Conservation (phyloP, 2,113 vertebrate genomes). For the Pachyramphus minor region DNA sequence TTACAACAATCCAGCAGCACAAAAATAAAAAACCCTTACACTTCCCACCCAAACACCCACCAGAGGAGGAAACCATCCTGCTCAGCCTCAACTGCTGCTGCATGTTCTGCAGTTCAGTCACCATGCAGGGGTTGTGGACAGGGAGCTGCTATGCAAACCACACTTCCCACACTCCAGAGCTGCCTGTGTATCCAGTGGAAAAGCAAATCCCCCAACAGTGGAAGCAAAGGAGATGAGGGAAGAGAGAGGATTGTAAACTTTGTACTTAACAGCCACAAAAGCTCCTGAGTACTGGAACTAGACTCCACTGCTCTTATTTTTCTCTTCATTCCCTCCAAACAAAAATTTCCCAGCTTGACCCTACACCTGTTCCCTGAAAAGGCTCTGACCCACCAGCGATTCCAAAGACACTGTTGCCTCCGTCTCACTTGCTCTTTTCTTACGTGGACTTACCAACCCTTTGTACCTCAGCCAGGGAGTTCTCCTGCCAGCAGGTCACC, state of each 20-base stretch:
- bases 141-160: background rate
- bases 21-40: background rate
- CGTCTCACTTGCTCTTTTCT: background rate
- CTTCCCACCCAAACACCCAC: background rate
- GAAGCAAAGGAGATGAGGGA: background rate
- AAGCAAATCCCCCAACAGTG: background rate
- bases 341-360: background rate
- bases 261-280: background rate
- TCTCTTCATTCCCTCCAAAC: background rate
- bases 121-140: background rate
- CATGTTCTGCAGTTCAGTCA: background rate
- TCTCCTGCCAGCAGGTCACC: background rate
- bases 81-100: background rate
- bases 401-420: background rate
- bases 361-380: background rate
- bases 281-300: background rate
- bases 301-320: background rate
- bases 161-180: background rate
- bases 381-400: background rate
- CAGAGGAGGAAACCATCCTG: background rate
- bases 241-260: background rate
- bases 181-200: background rate
- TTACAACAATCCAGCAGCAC: background rate
- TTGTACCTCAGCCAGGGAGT: background rate
- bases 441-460: background rate